phyloP scores from a whole-genome alignment of 2,113 vertebrate species.

The Micronisus gabar region DNA sequence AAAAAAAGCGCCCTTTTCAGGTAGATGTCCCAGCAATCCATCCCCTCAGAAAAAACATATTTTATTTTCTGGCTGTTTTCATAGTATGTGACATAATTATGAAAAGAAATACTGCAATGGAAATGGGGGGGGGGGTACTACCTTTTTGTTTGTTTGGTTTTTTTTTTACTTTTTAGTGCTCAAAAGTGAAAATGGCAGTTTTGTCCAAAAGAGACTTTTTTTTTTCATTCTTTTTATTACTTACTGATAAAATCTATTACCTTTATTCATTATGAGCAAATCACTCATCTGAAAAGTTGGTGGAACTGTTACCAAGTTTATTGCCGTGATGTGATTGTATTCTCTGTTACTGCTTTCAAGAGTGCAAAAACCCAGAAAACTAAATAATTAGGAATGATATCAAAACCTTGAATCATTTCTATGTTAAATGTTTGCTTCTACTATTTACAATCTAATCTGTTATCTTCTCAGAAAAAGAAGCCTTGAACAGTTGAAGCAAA shows the following conservation, averaged over 20 bases:
- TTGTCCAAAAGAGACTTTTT: background rate
- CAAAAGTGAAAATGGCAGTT: background rate
- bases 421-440: background rate
- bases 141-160: background rate
- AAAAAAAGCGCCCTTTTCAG: background rate
- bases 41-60: background rate
- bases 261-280: background rate
- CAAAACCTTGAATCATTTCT: background rate
- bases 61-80: background rate
- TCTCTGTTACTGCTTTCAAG: background rate
- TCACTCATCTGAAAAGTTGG: background rate
- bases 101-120: background rate
- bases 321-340: background rate
- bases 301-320: background rate
- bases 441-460: background rate
- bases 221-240: background rate
- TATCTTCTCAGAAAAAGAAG: background rate
- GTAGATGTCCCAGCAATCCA: fast-evolving
- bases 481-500: background rate
- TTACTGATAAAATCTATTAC: background rate
- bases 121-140: background rate
- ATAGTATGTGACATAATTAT: background rate
- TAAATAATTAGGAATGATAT: background rate
- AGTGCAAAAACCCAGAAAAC: background rate
- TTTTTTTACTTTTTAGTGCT: background rate